These are phyloP conservation scores for Periophthalmodon schlosseri DNA, from an alignment of 2,113 vertebrate genomes.

Conservation along the genomic window DNA sequence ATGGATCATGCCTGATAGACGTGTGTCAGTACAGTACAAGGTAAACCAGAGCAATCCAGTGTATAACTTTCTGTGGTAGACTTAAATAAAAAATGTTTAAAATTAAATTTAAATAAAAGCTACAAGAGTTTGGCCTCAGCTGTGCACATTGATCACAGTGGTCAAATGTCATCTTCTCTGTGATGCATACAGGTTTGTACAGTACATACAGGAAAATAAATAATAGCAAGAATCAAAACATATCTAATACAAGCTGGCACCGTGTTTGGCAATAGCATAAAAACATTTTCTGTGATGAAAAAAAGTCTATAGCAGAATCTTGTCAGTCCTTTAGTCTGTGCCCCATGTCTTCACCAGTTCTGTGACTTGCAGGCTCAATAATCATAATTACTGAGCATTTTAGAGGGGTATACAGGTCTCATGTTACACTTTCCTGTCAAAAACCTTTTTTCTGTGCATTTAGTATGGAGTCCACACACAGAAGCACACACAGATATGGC, in stretches of 20 bases:
- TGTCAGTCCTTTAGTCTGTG: slow-evolving; percentile 31
- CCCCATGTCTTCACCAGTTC: slow-evolving; percentile 34
- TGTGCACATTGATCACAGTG: slow-evolving; percentile 53
- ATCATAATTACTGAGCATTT: slow-evolving; percentile 28
- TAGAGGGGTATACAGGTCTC: slow-evolving; percentile 17
- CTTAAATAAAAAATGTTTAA: slow-evolving; percentile 24
- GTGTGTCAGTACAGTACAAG: slow-evolving; percentile 8
- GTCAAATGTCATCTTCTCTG: slow-evolving; percentile 23
- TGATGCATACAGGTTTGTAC: slow-evolving; percentile 22
- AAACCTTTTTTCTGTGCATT: slow-evolving; percentile 20
- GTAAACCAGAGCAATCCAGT: slow-evolving; percentile 14
- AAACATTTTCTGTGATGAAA: background rate
- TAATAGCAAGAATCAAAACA: slow-evolving; percentile 4
- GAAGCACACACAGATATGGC: slow-evolving; percentile 28
- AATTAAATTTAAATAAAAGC: slow-evolving; percentile 16
- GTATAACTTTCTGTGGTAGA: background rate
- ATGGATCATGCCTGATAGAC: slow-evolving; percentile 11
- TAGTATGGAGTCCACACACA: slow-evolving; percentile 38
- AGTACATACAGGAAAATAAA: background rate
- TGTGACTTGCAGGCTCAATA: slow-evolving; percentile 40
- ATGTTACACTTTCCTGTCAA: background rate
- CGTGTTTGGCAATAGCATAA: background rate
- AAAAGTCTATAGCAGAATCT: background rate
- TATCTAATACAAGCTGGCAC: background rate
- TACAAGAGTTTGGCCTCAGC: slow-evolving; percentile 35